Evolutionary conservation across 2,888 invertebrate genomes (phyloP), one percentile per base, ranked within the genome.

Genomic region (Zygogramma bicolorata): DNA sequence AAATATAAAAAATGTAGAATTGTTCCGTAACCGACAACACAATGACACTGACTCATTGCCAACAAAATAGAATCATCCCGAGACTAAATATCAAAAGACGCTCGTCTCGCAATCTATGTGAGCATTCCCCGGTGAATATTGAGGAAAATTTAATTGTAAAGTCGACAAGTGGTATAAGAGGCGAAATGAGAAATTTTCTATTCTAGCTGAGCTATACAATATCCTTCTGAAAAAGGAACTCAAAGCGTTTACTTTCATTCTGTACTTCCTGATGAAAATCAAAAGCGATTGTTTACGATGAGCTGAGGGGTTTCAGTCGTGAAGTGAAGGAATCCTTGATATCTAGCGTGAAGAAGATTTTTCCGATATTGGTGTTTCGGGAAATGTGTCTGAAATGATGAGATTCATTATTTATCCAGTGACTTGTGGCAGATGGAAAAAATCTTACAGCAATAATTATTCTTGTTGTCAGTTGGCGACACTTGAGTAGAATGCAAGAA

Each of bases 81-180:
- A 13, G 38, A 38, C 10, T 38, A 5, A 38, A 38, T 38, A n/a
- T 38, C 38, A 38, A 38, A 13, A 38, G 38, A 38, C 10, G 38
- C 38, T 38, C n/a, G 62, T 57, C 8, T 29, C 58, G 58, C 29
- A 18, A 57, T 29, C n/a, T 57, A 7, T 57, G 58, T 18, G n/a
- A 38, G 38, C 38, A 13, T 13, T 38, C n/a, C 13, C n/a, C 38
- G 53, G 70, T 68, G 66, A 73, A 72, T 70, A 66, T 76, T 46
- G 66, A 68, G 68, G 65, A 72, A 72, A 76, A 74, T 74, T 72
- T 76, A 74, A 76, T 76, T 76, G 76, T 72, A 65, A 63, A 70
- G 65, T 74, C 72, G 74, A 71, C 76, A 76, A 74, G 66, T 74
- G 65, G 58, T 70, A 67, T 72, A 72, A 72, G 67, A 73, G 57